These are phyloP conservation scores for Hormiphora californensis DNA, from an alignment of 37 sponge, comb jelly and placozoan species.

Conservation along the genomic window DNA sequence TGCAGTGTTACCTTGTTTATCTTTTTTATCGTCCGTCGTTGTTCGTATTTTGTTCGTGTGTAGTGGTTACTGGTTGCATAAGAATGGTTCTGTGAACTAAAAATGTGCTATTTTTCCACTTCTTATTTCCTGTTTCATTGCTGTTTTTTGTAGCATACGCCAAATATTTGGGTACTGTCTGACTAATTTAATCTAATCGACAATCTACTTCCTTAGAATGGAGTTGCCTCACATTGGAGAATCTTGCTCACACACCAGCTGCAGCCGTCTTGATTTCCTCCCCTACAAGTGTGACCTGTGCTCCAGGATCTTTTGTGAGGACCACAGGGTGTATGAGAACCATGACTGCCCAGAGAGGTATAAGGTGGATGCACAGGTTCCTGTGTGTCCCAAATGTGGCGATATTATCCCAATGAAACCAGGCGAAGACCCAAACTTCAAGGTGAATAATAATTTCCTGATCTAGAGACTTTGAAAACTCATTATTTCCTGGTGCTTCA, in stretches of 20 bases:
- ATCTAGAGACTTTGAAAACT: background rate
- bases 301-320: constrained; percentile 30
- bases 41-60: no score
- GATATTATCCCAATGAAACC: constrained; percentile 54
- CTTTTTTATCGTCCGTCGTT: no score
- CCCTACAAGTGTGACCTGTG: constrained; percentile 39
- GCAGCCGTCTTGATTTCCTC: constrained; percentile 21
- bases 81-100: no score
- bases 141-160: no score
- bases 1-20: no score
- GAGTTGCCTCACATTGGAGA: constrained; percentile 34
- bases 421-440: constrained; percentile 42
- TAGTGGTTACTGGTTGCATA: no score
- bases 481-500: no score
- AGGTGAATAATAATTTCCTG: background rate
- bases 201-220: background rate
- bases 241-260: background rate
- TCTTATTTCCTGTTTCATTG: no score
- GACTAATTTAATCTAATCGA: no score
- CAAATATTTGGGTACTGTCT: no score
- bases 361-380: background rate
- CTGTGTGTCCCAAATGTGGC: constrained; percentile 48
- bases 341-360: constrained; percentile 15
- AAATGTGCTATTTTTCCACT: no score
- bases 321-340: constrained; percentile 36